Conservation (phyloP, 2,888 invertebrate species). For the Lithophane ornitopus region DNA sequence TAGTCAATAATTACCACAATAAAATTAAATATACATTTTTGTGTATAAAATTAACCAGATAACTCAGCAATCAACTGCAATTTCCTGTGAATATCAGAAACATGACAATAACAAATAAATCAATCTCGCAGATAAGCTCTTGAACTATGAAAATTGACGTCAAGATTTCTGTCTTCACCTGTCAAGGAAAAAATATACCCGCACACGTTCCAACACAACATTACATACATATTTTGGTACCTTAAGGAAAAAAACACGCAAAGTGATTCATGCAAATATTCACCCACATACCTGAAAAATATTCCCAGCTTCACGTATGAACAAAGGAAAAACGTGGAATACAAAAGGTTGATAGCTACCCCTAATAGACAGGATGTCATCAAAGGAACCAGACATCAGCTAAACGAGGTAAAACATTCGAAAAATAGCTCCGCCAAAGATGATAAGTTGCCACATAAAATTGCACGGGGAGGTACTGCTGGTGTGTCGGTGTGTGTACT, state of each 20-base stretch:
- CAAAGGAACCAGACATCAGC: constrained; percentile 79
- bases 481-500: constrained; percentile 36
- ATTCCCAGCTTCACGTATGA: constrained; percentile 54
- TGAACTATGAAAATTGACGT: constrained; percentile 3
- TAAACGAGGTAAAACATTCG: constrained; percentile 82
- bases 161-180: constrained; percentile 11
- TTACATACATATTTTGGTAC: constrained; percentile 33
- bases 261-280: constrained; percentile 61
- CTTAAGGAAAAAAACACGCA: constrained; percentile 35
- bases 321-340: constrained; percentile 63
- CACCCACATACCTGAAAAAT: constrained; percentile 48
- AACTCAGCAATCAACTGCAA: background rate
- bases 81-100: background rate
- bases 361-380: constrained; percentile 74
- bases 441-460: constrained; percentile 81
- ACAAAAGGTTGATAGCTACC: constrained; percentile 65
- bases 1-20: background rate
- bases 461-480: constrained; percentile 57
- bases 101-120: background rate
- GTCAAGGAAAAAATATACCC: constrained; percentile 18
- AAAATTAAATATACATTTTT: background rate
- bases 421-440: constrained; percentile 80
- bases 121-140: background rate
- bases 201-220: constrained; percentile 13
- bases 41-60: background rate